Percentiles rank a stretch among this genome's conserved stretches.
These are phyloP conservation scores for Gnatocerus cornutus DNA, from an alignment of 2,888 invertebrate genomes.

Conservation along the genomic window DNA sequence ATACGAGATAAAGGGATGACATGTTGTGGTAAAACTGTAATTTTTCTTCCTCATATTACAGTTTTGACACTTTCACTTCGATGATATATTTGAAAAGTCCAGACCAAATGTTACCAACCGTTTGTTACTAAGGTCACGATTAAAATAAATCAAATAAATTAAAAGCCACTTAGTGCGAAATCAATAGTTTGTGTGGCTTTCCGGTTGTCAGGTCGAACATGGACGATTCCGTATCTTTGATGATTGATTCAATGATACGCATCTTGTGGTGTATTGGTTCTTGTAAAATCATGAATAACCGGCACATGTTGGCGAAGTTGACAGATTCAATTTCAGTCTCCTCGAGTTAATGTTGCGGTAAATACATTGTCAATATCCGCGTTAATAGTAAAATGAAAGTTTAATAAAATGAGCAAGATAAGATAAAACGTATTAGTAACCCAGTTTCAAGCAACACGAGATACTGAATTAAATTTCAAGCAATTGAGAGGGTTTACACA, in stretches of 20 bases:
- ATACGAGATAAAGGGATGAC: conserved; percentile 4
- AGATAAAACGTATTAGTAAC: background rate
- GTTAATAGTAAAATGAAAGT: conserved; percentile 11
- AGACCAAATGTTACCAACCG: too few species aligned
- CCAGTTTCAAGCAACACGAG: too few species aligned
- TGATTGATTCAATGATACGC: too few species aligned
- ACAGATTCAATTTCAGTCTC: conserved; percentile 34
- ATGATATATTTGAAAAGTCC: background rate
- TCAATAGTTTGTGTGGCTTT: too few species aligned
- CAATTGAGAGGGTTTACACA: too few species aligned
- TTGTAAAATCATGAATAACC: conserved; percentile 7
- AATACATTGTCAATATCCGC: conserved; percentile 14
- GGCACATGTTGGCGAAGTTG: conserved; percentile 5
- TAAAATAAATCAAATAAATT: too few species aligned
- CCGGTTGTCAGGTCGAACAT: too few species aligned
- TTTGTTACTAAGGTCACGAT: too few species aligned
- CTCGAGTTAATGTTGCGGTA: conserved; percentile 21
- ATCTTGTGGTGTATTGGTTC: conserved; percentile 1
- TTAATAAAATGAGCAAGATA: background rate
- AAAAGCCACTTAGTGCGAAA: too few species aligned
- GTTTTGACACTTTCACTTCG: background rate
- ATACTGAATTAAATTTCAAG: too few species aligned
- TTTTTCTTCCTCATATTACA: background rate
- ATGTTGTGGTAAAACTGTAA: background rate
- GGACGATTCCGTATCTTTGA: too few species aligned